Evolutionary conservation across 1,140 invertebrate genomes (phyloP).

Genomic region (Nilaparvata lugens): DNA sequence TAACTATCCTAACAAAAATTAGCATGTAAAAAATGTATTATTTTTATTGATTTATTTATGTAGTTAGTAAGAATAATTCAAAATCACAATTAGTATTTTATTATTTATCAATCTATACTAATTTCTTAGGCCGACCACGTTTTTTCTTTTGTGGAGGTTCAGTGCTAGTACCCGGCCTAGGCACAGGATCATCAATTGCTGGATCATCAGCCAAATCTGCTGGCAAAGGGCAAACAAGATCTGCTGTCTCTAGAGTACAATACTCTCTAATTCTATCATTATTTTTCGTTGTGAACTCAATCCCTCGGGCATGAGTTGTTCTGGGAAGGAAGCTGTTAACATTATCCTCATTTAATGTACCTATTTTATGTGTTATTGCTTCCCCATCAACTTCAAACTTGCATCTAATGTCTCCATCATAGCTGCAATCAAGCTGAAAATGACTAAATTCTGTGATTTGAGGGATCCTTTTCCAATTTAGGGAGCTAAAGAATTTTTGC

Average conservation of each 20-base stretch:
- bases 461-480: not conserved
- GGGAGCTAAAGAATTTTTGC: not conserved
- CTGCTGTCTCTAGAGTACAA: not conserved
- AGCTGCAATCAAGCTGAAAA: constrained; percentile 2
- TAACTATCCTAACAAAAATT: no score
- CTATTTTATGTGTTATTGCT: not conserved
- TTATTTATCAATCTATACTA: no score
- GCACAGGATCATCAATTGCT: no score
- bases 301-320: not conserved
- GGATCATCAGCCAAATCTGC: not conserved
- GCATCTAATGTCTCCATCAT: not conserved
- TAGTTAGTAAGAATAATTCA: no score
- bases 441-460: not conserved
- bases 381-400: not conserved
- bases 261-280: constrained; percentile 7
- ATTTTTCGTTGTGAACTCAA: constrained; percentile 1
- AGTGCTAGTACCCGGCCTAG: no score
- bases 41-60: no score
- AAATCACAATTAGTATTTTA: no score
- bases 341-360: not conserved
- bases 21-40: no score
- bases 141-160: no score
- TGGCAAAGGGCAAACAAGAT: not conserved
- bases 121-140: no score
- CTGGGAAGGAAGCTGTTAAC: not conserved